A percentile compares a stretch with the other conserved stretches of the same genome.
Conservation (phyloP, 2,888 invertebrate species). For the Drosophila tripunctata region DNA sequence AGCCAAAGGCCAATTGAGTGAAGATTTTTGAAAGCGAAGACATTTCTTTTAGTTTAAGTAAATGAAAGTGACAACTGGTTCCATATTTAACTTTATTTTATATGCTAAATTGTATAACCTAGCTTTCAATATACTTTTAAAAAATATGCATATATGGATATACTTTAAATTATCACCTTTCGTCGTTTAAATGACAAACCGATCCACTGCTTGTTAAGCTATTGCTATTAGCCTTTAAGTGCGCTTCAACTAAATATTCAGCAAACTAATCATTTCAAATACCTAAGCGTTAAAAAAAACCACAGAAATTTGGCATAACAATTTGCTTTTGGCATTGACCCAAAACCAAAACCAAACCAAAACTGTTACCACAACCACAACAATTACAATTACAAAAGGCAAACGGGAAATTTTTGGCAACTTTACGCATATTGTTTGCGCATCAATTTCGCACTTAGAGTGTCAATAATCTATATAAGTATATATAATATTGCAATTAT, state of each 20-base stretch:
- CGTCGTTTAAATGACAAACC: too few species aligned
- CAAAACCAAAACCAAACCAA: conserved; percentile 20
- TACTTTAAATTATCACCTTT: too few species aligned
- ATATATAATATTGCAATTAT: conserved; percentile 57
- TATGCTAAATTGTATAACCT: too few species aligned
- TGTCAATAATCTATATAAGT: conserved; percentile 66
- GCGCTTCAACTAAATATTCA: background rate
- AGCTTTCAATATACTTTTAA: too few species aligned
- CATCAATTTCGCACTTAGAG: conserved; percentile 58
- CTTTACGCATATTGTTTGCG: conserved; percentile 61
- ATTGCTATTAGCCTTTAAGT: background rate
- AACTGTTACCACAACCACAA: conserved; percentile 45
- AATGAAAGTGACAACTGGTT: background rate
- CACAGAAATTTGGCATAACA: conserved; percentile 37
- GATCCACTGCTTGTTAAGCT: too few species aligned
- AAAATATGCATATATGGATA: too few species aligned
- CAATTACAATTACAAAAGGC: conserved; percentile 57
- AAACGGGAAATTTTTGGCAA: conserved; percentile 62
- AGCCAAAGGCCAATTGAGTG: conserved; percentile 40
- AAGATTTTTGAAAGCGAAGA: background rate
- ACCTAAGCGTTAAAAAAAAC: conserved; percentile 9
- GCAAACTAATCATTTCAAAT: background rate
- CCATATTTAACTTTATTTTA: too few species aligned
- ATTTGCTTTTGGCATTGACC: conserved; percentile 23
- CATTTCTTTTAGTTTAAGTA: too few species aligned